Conservation (phyloP, 2,113 vertebrate species). For the Otolemur garnettii region DNA sequence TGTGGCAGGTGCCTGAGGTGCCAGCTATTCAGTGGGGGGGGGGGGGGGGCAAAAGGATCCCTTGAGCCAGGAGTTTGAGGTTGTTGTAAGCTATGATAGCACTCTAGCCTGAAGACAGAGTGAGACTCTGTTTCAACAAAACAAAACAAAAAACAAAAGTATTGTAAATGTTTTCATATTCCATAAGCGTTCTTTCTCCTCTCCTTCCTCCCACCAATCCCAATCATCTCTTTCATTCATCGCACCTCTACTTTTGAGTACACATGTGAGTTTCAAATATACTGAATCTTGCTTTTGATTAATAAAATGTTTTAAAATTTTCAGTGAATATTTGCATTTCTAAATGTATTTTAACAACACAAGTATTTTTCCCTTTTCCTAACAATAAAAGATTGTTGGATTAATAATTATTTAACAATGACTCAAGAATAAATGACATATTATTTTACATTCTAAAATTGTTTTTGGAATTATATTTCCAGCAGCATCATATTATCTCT, state of each 20-base stretch:
- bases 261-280: rapidly evolving
- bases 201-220: neutral
- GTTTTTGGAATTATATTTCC: neutral
- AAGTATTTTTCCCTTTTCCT: neutral
- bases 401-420: conserved; percentile 25
- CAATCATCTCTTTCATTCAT: neutral
- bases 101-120: too few relatives aligned
- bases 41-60: too few relatives aligned
- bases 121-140: too few relatives aligned
- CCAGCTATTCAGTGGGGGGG: too few relatives aligned
- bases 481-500: neutral
- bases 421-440: neutral
- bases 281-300: neutral
- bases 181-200: neutral
- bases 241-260: neutral
- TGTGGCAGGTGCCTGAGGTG: too few relatives aligned
- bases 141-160: neutral
- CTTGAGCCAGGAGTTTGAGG: too few relatives aligned
- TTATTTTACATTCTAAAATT: neutral
- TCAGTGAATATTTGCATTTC: neutral
- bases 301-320: conserved; percentile 28
- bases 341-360: neutral
- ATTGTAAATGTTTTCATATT: neutral
- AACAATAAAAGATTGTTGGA: neutral
- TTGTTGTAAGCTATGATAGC: too few relatives aligned